Conservation (phyloP, 2,113 vertebrate genomes). For the Gallinago media region DNA sequence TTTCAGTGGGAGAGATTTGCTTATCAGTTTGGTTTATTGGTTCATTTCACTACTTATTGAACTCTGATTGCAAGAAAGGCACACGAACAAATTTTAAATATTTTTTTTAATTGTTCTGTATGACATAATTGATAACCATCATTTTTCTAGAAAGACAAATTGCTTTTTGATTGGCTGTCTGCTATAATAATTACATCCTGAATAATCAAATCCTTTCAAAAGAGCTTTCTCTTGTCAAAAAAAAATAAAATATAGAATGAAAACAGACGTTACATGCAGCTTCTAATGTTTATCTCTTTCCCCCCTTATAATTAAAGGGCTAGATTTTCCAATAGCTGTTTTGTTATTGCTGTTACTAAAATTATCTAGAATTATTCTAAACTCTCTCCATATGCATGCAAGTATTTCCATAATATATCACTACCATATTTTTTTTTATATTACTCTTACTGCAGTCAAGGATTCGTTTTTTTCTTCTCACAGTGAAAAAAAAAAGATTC, state of each 20-base stretch:
- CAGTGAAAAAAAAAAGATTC: background rate
- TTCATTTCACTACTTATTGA: slow-evolving; percentile 33
- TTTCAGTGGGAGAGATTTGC: background rate
- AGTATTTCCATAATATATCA: background rate
- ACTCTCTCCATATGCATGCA: background rate
- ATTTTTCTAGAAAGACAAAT: slow-evolving; percentile 60
- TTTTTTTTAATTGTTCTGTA: background rate
- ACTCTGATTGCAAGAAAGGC: background rate
- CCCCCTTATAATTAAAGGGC: slow-evolving; percentile 27
- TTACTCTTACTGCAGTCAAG: background rate
- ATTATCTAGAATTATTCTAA: background rate
- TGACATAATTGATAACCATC: slow-evolving; percentile 46
- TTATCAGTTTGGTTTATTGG: background rate
- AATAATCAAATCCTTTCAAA: slow-evolving; percentile 59
- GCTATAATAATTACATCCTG: slow-evolving; percentile 31
- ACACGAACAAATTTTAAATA: slow-evolving; percentile 30
- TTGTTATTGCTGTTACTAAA: slow-evolving; percentile 8
- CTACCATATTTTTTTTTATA: background rate
- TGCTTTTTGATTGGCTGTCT: slow-evolving; percentile 56
- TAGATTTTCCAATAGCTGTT: slow-evolving; percentile 5
- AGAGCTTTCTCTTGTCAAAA: slow-evolving; percentile 23
- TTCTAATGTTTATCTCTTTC: background rate
- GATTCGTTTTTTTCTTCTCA: background rate
- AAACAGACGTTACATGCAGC: slow-evolving; percentile 35
- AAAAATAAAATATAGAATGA: slow-evolving; percentile 40